phyloP scores from a whole-genome alignment of 2,888 invertebrate species.

The Dromius quadrimaculatus region DNA sequence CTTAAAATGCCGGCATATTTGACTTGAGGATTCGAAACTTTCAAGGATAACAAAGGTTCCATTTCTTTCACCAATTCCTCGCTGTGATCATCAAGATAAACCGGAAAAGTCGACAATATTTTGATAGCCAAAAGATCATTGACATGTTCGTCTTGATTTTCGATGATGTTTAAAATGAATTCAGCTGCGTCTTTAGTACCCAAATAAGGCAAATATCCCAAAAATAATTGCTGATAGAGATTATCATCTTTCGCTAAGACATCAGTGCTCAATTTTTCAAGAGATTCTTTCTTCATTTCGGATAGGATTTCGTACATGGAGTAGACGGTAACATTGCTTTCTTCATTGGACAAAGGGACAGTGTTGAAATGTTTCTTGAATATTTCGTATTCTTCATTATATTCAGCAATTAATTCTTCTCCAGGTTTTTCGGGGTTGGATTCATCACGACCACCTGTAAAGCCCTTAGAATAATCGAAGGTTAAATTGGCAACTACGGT shows the following conservation, averaged over 20 bases:
- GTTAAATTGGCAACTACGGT: neutral
- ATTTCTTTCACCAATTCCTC: constrained; percentile 16
- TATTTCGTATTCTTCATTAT: constrained; percentile 13
- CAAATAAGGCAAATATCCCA: constrained; percentile 17
- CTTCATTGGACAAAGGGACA: neutral
- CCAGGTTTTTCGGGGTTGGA: neutral
- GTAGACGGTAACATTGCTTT: neutral
- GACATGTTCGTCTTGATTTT: constrained; percentile 20
- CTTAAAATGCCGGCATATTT: constrained; percentile 27
- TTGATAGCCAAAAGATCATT: constrained; percentile 2
- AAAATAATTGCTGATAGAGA: constrained; percentile 21
- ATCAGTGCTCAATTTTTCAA: constrained; percentile 1
- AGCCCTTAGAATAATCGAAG: neutral
- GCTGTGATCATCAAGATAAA: constrained; percentile 18
- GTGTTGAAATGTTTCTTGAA: constrained; percentile 13
- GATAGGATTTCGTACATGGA: neutral
- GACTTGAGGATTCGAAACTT: neutral
- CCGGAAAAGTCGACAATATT: constrained; percentile 29
- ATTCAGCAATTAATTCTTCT: neutral
- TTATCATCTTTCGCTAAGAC: neutral
- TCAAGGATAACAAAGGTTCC: constrained; percentile 6
- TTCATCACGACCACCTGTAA: neutral
- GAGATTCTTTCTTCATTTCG: neutral
- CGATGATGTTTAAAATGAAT: constrained; percentile 7
- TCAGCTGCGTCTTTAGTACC: constrained; percentile 6